Base-by-base conservation (phyloP, 2,888 invertebrate species). In the Tetanocera ferruginea region DNA sequence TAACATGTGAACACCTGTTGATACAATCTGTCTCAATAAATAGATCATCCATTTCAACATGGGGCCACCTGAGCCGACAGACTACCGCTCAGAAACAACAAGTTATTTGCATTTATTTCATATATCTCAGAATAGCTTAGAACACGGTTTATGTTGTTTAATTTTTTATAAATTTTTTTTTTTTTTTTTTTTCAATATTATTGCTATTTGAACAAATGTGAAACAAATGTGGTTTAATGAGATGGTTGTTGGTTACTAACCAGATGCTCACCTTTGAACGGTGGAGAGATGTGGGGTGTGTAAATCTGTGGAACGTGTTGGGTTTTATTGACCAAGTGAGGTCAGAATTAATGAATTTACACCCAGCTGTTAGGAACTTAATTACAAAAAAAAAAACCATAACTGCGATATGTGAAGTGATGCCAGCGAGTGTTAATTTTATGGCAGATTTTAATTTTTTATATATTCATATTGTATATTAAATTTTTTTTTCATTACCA, bases 1-100 rank as follows among this genome's bases (percentile, higher is more conserved):
- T 64, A 34, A n/a, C 64, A 64, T n/a, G n/a, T 28, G 64, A 64
- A 64, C 64, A 64, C 64, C 64, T 64, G 64, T 34, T 64, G 64
- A 34, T 64, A 28, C 14, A 14, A 34, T 19, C 34, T 31, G n/a
- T 64, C n/a, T 34, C 43, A 43, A 43, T 64, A 34, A 34, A 34
- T 64, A 34, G 64, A 64, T 31, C 64, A 64, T 64, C 64, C 25
- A 28, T 34, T 43, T 43, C 43, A 43, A 43, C 43, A 1, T 34
- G 34, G 31, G 31, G n/a, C 14, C 43, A 49, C 14, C 43, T 23
- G 43, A 49, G 49, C 25, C n/a, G 43, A 3, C 19, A 67, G 9
- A 5, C 23, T 17, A 19, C 43, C 49, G 23, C 43, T 28, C 23
- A 51, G 51, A 28, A 31, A 28, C 69, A 17, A 31, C 69, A 28